These are phyloP conservation scores for Vireo altiloquus DNA, from an alignment of 2,113 vertebrate species.

Conservation along the genomic window DNA sequence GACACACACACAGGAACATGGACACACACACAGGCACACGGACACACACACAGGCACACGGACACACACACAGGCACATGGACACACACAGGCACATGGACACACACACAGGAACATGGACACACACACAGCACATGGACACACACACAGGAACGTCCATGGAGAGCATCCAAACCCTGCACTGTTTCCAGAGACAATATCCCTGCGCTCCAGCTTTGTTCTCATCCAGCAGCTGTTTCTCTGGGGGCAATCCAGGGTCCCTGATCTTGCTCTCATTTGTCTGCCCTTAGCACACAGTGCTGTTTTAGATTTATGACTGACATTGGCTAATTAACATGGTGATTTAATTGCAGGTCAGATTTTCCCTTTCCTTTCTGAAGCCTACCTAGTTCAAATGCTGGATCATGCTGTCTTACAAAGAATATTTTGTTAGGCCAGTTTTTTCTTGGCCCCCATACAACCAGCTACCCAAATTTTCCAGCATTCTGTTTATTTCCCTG, in stretches of 20 bases:
- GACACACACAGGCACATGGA: background rate
- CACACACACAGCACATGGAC: too few species aligned
- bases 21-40: background rate
- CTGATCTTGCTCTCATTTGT: background rate
- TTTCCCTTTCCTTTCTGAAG: background rate
- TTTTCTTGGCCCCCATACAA: background rate
- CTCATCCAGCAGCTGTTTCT: background rate
- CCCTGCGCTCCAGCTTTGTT: background rate
- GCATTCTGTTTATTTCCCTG: background rate
- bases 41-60: background rate
- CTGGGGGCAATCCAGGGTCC: background rate
- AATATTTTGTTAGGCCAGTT: background rate
- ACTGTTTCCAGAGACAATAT: background rate
- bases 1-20: background rate
- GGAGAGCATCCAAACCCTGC: background rate
- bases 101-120: too few species aligned
- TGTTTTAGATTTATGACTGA: background rate
- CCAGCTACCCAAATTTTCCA: background rate
- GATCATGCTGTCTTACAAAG: background rate
- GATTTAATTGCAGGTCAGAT: background rate
- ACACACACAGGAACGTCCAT: accelerated
- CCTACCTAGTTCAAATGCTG: background rate
- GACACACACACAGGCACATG: background rate
- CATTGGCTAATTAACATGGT: background rate
- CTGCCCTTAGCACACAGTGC: background rate